These are phyloP conservation scores for Drosophila infuscata DNA, from an alignment of 2,888 invertebrate species.

Conservation along the genomic window DNA sequence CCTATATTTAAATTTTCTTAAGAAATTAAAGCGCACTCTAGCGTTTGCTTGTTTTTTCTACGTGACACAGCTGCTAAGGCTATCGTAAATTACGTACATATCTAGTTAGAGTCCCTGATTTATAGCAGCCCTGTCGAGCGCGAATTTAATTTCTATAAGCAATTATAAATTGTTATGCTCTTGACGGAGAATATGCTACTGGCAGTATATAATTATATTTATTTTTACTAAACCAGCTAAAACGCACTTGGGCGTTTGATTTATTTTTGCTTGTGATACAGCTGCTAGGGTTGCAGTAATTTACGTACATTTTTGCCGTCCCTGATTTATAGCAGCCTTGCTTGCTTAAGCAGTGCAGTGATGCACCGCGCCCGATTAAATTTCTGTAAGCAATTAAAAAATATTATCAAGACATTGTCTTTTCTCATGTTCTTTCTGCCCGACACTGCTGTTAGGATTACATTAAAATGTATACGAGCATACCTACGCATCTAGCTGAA, in stretches of 20 bases:
- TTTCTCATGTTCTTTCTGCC: neutral
- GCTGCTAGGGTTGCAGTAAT: constrained; percentile 36
- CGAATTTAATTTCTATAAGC: constrained; percentile 51
- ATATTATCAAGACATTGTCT: constrained; percentile 62
- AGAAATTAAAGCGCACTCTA: neutral
- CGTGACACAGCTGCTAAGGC: constrained; percentile 45
- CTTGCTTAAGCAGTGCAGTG: constrained; percentile 24
- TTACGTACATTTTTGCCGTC: neutral
- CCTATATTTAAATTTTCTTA: neutral
- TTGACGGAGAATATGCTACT: no score
- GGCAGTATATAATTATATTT: constrained; percentile 11
- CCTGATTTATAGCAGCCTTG: constrained; percentile 20
- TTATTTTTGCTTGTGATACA: constrained; percentile 24
- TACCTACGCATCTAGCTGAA: neutral
- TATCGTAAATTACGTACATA: constrained; percentile 11
- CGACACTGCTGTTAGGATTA: constrained; percentile 34
- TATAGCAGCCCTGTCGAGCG: constrained; percentile 49
- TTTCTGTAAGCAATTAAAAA: constrained; percentile 28
- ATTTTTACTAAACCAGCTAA: neutral
- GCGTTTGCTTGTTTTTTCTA: neutral
- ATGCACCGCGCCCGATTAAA: constrained; percentile 59
- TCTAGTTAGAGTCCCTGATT: constrained; percentile 2
- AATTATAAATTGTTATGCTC: constrained; percentile 66
- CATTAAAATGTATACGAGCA: constrained; percentile 2
- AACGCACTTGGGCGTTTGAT: neutral